Base-by-base conservation (phyloP, 2,888 invertebrate genomes). In the Xylocampa areola region DNA sequence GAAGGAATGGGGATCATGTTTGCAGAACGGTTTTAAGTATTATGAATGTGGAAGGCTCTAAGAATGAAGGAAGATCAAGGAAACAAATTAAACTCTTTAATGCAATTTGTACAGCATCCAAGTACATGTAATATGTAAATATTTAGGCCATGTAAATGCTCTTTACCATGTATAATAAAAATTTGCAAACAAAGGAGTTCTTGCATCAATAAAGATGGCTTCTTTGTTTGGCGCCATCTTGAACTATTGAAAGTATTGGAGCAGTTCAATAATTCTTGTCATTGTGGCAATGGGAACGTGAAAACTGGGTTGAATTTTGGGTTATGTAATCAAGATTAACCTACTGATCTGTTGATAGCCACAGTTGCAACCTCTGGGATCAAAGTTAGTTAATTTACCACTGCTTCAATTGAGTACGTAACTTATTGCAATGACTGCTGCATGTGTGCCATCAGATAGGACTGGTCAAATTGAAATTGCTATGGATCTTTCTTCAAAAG, bases 171-270 rank as follows among this genome's bases (percentile, higher is more conserved):
- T 49, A 61, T 53, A 53, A 68, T 65, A 68, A 68, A 61, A 70
- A 76, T 76, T 73, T 68, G 51, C 74, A 75, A 65, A 75, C 74
- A 75, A 75, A 63, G 68, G 49, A 33, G 39, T 41, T 53, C 52
- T 53, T 44, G 64, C 47, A 45, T 55, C 55, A 66, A 66, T 66
- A 69, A 66, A 41, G 29, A 53, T 47, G 37, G 29, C 43, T 45
- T 52, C 70, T 60, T 70, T 72, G 71, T 73, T 33, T 27, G 33
- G 37, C 16, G 37, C 41, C 45, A 58, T 70, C 53, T 70, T 44
- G 37, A 33, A n/a, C n/a, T n/a, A n/a, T n/a, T n/a, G n/a, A 63
- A 59, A 62, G 66, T 50, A 59, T 40, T 75, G 66, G 39, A 59
- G 58, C 66, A 43, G 41, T 71, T 57, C 64, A 55, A 54, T 58